A percentile compares a stretch with the other conserved stretches of the same genome.
Conservation (phyloP, 30 jellyfish, hydroid and myxozoan species). For the Hydractinia echinata region DNA sequence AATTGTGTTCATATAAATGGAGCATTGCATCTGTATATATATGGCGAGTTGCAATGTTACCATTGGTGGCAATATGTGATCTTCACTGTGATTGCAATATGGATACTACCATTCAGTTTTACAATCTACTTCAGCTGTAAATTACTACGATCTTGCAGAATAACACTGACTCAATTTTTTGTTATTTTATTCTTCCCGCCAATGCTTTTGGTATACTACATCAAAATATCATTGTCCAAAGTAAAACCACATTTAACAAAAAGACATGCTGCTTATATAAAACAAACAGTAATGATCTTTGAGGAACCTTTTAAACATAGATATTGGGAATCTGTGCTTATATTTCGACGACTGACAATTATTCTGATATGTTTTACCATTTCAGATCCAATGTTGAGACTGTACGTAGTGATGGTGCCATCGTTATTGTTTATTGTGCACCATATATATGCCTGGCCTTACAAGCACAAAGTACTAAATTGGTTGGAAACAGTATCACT, state of each 20-base stretch:
- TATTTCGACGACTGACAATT: background rate
- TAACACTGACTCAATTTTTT: background rate
- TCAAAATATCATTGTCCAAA: background rate
- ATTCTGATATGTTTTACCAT: conserved; percentile 1
- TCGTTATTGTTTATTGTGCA: background rate
- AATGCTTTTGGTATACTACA: background rate
- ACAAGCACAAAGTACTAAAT: background rate
- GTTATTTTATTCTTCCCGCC: background rate
- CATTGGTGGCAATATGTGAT: conserved; percentile 34
- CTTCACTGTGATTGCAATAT: background rate
- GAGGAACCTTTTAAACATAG: background rate
- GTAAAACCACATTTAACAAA: background rate
- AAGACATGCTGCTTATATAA: background rate
- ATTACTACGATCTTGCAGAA: background rate
- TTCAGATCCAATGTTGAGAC: background rate
- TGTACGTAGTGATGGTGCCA: background rate
- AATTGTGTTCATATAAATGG: conserved; percentile 15
- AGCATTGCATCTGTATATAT: conserved; percentile 6
- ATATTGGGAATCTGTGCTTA: conserved; percentile 2
- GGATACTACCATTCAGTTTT: conserved; percentile 31
- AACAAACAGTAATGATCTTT: background rate
- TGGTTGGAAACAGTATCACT: conserved; percentile 12
- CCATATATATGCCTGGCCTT: conserved; percentile 2
- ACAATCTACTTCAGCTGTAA: background rate
- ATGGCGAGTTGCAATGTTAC: conserved; percentile 30